phyloP scores from a whole-genome alignment of 2,888 invertebrate species.

The Acronicta aceris region DNA sequence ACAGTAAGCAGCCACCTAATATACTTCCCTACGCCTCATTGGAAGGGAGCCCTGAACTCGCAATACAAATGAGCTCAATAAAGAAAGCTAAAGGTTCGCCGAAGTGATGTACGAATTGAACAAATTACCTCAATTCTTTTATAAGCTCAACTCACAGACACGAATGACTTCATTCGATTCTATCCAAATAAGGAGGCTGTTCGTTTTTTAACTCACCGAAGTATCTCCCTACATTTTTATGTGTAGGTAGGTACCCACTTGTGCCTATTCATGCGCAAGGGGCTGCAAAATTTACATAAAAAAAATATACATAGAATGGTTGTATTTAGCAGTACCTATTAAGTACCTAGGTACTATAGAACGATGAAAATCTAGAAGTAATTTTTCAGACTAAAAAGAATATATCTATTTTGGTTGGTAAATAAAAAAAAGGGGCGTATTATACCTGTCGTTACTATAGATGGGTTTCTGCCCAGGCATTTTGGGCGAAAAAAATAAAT shows the following conservation, averaged over 20 bases:
- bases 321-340: no score
- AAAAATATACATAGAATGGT: no score
- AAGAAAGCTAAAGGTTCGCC: conserved; percentile 54
- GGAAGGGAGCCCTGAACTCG: conserved; percentile 39
- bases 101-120: conserved; percentile 49
- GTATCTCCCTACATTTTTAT: neutral
- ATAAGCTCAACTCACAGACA: conserved; percentile 45
- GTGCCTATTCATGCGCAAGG: no score
- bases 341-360: no score
- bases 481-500: no score
- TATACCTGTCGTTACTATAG: no score
- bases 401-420: no score
- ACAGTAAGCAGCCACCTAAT: conserved; percentile 36
- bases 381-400: no score
- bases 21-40: conserved; percentile 40
- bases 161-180: conserved; percentile 53
- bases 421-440: no score
- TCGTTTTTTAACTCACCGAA: conserved; percentile 2
- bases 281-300: no score
- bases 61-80: conserved; percentile 62
- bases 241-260: neutral
- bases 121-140: conserved; percentile 60
- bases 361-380: no score
- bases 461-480: no score
- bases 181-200: conserved; percentile 1